Evolutionary conservation across 2,888 invertebrate species (phyloP).

Genomic region (Aporophyla nigra): DNA sequence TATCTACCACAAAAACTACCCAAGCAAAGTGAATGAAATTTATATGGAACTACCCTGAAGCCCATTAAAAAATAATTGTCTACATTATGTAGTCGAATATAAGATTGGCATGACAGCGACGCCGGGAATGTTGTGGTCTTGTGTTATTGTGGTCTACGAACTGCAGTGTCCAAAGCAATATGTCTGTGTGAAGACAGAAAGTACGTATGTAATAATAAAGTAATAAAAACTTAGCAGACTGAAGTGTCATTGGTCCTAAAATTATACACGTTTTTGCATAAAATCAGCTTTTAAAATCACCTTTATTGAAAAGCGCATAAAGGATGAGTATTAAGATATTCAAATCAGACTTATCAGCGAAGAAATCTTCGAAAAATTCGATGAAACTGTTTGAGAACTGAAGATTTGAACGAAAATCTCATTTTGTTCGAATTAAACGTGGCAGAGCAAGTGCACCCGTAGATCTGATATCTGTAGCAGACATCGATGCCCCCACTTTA

Average conservation of each 20-base stretch:
- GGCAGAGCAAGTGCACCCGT: conserved; percentile 42
- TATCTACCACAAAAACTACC: no score
- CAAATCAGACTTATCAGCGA: conserved; percentile 23
- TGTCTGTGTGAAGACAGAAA: neutral
- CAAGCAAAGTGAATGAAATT: no score
- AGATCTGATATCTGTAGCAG: conserved; percentile 61
- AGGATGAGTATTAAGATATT: conserved; percentile 21
- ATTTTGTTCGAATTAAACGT: conserved; percentile 51
- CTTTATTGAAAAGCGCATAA: conserved; percentile 33
- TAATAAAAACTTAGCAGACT: conserved; percentile 37
- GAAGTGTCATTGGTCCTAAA: neutral
- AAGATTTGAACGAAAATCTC: conserved; percentile 32
- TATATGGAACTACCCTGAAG: no score
- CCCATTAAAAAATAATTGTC: neutral
- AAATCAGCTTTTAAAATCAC: conserved; percentile 12
- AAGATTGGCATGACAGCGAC: neutral
- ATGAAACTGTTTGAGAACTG: conserved; percentile 32
- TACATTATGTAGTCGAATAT: neutral
- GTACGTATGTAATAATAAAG: conserved; percentile 13
- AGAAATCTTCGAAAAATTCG: conserved; percentile 26
- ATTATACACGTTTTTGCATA: conserved; percentile 7
- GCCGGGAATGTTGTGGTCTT: neutral
- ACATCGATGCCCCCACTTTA: conserved; percentile 47
- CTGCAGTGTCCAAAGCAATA: neutral
- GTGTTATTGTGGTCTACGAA: neutral